phyloP scores from a whole-genome alignment of 2,797 vertebrate genomes.

The Capromys pilorides region DNA sequence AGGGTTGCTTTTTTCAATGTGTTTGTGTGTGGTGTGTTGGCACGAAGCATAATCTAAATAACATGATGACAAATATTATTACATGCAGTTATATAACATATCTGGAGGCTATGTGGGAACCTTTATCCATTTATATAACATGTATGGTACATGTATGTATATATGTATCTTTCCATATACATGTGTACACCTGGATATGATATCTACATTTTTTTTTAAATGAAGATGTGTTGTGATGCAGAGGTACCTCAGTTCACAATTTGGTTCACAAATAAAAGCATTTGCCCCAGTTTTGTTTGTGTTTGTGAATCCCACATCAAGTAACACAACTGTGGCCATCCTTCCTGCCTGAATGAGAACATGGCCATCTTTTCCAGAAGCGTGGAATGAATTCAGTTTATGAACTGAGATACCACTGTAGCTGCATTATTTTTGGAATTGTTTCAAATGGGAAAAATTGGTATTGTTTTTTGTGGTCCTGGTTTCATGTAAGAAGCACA shows the following conservation, averaged over 20 bases:
- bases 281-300: background rate
- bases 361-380: background rate
- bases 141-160: background rate
- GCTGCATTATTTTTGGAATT: background rate
- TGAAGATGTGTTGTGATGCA: conserved; percentile 16
- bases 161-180: background rate
- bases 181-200: background rate
- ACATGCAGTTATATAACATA: background rate
- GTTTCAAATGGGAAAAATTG: conserved; percentile 24
- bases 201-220: background rate
- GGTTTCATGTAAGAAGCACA: conserved; percentile 32
- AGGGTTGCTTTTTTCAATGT: background rate
- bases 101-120: background rate
- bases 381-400: background rate
- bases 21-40: background rate
- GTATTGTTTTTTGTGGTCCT: conserved; percentile 1
- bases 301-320: background rate
- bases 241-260: background rate
- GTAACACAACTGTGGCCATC: background rate
- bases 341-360: background rate
- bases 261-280: background rate
- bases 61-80: conserved; percentile 23
- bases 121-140: background rate
- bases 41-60: background rate
- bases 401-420: background rate